Evolutionary conservation across 2,113 vertebrate genomes (phyloP), one percentile per base, ranked within the genome.

Genomic region (Corythaeola cristata): DNA sequence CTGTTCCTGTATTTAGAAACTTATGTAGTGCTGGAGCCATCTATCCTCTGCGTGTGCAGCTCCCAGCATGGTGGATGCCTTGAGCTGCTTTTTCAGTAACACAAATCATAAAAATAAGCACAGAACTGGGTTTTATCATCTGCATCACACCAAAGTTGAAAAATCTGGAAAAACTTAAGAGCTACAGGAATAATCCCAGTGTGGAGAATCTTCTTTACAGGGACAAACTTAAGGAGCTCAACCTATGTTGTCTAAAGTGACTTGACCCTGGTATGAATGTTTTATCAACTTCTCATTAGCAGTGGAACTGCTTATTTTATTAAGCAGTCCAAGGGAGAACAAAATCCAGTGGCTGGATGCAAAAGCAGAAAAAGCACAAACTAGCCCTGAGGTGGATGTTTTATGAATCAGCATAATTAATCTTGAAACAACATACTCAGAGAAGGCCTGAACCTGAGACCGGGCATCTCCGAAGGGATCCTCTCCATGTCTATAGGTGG

Each of bases 331-430:
- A 32, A 86, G 20, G 5, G 45, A 75, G 41, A 47, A 32, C 28
- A 72, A 41, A 53, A 73, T 50, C 66, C 30, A 33, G 23, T 6
- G 16, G 16, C 75, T 58, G 72, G 44, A 56, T 64, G 76, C 12
- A 44, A 74, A 85, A 68, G 19, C 2, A 6, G 67, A 35, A 41
- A 41, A 76, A 87, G 62, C 71, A 52, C 26, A 15, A 87, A 58
- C 32, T 26, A 64, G 39, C 64, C 5, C 0, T 4, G 35, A 75
- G 56, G 68, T 32, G 60, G 60, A 8, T 26, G 69, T 72, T 90
- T 90, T 95, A 75, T 96, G 95, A 97, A 96, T 93, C 90, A 75
- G 88, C 92, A 71, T 53, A 84, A 94, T 84, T 89, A 93, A 93
- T 68, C 66, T 47, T 44, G 15, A 59, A 86, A 49, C 19, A 77